Base-by-base conservation (phyloP, 2,113 vertebrate species). In the Ictalurus punctatus region DNA sequence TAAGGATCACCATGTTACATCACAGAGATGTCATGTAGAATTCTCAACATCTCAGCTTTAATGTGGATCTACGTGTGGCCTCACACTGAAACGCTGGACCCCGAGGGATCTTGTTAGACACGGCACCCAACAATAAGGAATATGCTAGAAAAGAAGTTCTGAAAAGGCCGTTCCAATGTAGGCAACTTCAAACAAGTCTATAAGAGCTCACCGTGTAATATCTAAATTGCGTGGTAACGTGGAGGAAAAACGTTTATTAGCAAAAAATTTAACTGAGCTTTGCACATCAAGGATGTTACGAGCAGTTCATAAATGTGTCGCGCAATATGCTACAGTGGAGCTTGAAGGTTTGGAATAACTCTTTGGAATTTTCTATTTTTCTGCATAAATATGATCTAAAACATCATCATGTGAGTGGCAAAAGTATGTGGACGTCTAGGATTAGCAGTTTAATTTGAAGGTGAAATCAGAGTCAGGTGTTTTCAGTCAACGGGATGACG, bases 91-190 rank as follows among this genome's bases (percentile, higher is more conserved):
- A 40, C 16, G 34, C 34, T 30, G 65, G 54, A 74, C 52, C 65
- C 37, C 48, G 21, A 83, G 86, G 65, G 44, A 13, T 87, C 63
- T 67, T 3, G 78, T 71, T 87, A 34, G 76, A 81, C 54, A 48
- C 76, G 44, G 34, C 23, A 10, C 19, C 44, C 17, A n/a, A 87
- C 58, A 30, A 87, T 25, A 83, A 34, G 23, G 86, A 83, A 87
- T 87, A 87, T 71, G 86, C 78, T 73, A 87, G 63, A 69, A 34
- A 21, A 76, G 40, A 76, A 21, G 44, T 61, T 58, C 8, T 40
- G 63, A 69, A 34, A 87, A 21, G 59, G 30, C 82, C 71, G 25
- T 86, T 81, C 76, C 71, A 34, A 56, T 58, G 78, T 58, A 71
- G 48, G 48, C 48, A 10, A 52, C 48, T 52, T 52, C 63, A 71